Percentiles rank a stretch among this genome's conserved stretches.
phyloP scores from a whole-genome alignment of 2,797 vertebrate genomes.

The Acanthornis magna region DNA sequence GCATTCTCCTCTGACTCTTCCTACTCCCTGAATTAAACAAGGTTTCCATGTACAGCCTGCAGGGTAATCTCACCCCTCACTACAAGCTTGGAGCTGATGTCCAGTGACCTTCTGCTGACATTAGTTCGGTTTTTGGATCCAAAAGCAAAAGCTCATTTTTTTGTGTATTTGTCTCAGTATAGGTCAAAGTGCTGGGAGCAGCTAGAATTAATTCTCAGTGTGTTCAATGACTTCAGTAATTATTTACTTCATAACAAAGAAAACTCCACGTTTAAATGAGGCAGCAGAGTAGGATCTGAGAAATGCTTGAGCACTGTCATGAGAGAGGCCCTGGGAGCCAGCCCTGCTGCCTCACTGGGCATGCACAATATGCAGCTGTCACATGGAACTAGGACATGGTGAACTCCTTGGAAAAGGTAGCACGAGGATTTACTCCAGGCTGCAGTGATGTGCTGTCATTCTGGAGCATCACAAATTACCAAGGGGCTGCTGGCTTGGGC shows the following conservation, averaged over 20 bases:
- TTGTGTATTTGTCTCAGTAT: neutral
- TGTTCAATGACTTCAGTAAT: neutral
- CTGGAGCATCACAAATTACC: neutral
- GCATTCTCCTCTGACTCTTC: neutral
- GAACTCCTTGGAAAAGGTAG: neutral
- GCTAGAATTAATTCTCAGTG: neutral
- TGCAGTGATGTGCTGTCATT: neutral
- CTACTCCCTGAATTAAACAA: neutral
- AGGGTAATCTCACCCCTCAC: neutral
- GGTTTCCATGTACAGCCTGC: neutral
- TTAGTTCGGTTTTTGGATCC: neutral
- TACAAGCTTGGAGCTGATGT: neutral
- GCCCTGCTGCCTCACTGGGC: neutral
- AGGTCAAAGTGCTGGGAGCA: neutral
- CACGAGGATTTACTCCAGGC: neutral
- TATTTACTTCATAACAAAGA: neutral
- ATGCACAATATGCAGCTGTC: neutral
- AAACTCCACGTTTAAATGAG: neutral
- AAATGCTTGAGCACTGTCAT: neutral
- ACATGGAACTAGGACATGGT: neutral
- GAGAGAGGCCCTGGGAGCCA: neutral
- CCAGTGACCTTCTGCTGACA: neutral
- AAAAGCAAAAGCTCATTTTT: neutral
- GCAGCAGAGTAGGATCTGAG: neutral
- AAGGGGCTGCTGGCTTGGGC: neutral